Evolutionary conservation across 2,113 vertebrate genomes (phyloP).

Genomic region (Oxyura jamaicensis): DNA sequence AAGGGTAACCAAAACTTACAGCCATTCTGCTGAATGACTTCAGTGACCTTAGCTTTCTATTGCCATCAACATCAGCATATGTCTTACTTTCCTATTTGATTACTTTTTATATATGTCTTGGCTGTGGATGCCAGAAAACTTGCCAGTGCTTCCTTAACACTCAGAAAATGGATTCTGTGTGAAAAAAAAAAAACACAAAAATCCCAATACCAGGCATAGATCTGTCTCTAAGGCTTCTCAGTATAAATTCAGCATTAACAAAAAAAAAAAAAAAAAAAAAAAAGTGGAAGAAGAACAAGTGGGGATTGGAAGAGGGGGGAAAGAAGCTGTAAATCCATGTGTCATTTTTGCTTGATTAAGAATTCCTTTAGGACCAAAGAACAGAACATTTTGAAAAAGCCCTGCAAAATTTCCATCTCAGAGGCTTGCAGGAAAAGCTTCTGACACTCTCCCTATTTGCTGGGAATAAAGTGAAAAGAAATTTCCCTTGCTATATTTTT

Average conservation of each 20-base stretch:
- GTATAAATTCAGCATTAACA: constrained; percentile 7
- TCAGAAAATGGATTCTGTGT: neutral
- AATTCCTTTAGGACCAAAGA: constrained; percentile 38
- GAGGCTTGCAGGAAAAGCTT: neutral
- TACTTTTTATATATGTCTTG: neutral
- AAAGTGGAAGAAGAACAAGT: neutral
- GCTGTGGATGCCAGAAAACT: neutral
- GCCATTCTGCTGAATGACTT: constrained; percentile 21
- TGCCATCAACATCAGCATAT: constrained; percentile 11
- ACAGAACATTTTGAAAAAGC: neutral
- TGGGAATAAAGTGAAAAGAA: constrained; percentile 32
- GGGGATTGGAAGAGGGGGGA: neutral
- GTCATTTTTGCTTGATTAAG: constrained; percentile 53
- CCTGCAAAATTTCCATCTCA: constrained; percentile 38
- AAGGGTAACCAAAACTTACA: constrained; percentile 1
- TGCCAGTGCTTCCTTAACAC: neutral
- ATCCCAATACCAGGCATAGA: neutral
- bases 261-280: constrained; percentile 1
- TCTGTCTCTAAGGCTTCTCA: neutral
- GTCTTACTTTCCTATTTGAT: neutral
- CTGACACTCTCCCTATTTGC: constrained; percentile 10
- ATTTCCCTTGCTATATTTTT: constrained; percentile 50
- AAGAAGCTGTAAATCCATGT: neutral
- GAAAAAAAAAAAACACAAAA: neutral
- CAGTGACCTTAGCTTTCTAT: neutral